Conservation (phyloP, 2,888 invertebrate genomes). For the Chrysopilus asiliformis region DNA sequence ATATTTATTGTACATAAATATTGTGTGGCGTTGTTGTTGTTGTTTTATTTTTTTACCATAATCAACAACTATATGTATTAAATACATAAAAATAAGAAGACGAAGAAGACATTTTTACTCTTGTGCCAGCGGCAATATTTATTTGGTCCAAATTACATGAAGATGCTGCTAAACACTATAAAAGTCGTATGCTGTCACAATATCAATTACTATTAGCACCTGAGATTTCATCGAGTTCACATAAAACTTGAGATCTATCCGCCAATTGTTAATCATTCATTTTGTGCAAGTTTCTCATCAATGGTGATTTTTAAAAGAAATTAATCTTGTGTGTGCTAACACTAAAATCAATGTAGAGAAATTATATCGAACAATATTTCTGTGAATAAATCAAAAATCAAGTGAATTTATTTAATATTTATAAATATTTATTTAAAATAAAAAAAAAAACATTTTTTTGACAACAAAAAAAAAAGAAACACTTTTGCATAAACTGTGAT, state of each 20-base stretch:
- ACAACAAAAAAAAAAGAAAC: not conserved
- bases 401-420: not conserved
- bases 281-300: not conserved
- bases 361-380: too few relatives aligned
- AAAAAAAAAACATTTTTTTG: not conserved
- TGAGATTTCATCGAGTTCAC: conserved; percentile 13
- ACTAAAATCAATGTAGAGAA: too few relatives aligned
- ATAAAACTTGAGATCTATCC: conserved; percentile 1
- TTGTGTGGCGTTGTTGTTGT: too few relatives aligned
- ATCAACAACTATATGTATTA: too few relatives aligned
- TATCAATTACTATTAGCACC: conserved; percentile 15
- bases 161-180: conserved; percentile 10
- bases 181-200: conserved; percentile 13
- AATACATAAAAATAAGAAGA: too few relatives aligned
- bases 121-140: too few relatives aligned
- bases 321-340: not conserved
- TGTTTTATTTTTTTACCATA: too few relatives aligned
- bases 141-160: conserved; percentile 13
- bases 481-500: conserved; percentile 10
- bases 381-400: conserved; percentile 5
- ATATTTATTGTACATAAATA: too few relatives aligned
- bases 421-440: not conserved
- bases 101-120: too few relatives aligned
- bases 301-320: not conserved
- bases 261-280: not conserved